Evolutionary conservation across 2,797 vertebrate genomes (phyloP), one percentile per base, ranked within the genome.

Genomic region (Sebastes kiyomatsui): DNA sequence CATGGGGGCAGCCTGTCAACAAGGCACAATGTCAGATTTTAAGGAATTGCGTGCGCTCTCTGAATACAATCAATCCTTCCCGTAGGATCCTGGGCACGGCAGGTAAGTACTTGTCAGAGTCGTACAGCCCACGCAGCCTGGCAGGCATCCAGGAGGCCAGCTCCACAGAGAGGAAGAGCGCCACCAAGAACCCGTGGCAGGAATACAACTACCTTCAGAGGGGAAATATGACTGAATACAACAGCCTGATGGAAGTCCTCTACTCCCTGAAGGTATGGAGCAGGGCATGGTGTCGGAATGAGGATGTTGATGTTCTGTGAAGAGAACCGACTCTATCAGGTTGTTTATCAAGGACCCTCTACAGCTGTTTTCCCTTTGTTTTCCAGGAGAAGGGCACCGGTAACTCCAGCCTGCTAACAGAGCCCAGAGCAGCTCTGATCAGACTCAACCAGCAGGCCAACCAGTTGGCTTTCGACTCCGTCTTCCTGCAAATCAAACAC

Each of bases 401-500:
- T 2, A 97, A 95, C 89, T 97, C 97, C 68, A 97, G 82, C 87
- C 95, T 99, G 90, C 88, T 99, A 64, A 87, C 96, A 0, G 91
- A 96, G 0, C 91, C 96, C 0, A 95, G 97, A 0, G 74, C 93
- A 0, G 96, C 97, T 8, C 95, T 99, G 71, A 94, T 94, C 58
- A 97, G 97, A 80, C 97, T 99, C 74, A 99, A 99, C 94, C 99
- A 99, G 93, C 96, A 97, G 90, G 97, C 97, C 65, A 97, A 98
- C 89, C 98, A 99, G 90, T 94, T 99, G 89, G 98, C 99, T n/a
- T 99, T 99, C 0, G 98, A 99, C 88, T 98, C 98, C 0, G 98
- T 99, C 72, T 99, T 99, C 89, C 94, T 99, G 84, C 98, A 97
- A 88, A 99, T 99, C 95, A 97, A 97, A 83, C 97, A 99, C 77